Percentiles rank a stretch among this genome's conserved stretches.
Evolutionary conservation across 2,797 vertebrate genomes (phyloP).

Genomic region (Notamacropus eugenii): DNA sequence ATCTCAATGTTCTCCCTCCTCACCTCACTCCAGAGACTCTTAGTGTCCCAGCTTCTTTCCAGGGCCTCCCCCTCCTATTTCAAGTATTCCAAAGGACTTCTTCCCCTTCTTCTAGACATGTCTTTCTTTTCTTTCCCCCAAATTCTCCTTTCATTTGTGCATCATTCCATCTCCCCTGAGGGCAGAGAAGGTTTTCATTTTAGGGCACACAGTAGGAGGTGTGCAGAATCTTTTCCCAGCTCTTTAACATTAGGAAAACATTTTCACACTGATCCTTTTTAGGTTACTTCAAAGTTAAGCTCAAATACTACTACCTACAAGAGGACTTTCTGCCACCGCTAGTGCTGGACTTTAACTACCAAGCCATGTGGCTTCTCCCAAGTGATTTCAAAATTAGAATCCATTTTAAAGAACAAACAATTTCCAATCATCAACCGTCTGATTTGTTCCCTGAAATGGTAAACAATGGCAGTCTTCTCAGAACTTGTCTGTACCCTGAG

Average conservation of each 20-base stretch:
- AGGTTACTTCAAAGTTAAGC: not conserved
- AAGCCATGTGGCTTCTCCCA: not conserved
- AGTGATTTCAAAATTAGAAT: not conserved
- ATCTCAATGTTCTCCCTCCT: not conserved
- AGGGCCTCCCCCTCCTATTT: not conserved
- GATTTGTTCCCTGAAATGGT: not conserved
- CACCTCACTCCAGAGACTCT: not conserved
- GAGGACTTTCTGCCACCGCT: not conserved
- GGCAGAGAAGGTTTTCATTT: not conserved
- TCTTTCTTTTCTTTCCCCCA: not conserved
- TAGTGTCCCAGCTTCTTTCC: not conserved
- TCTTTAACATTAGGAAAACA: not conserved
- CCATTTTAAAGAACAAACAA: not conserved
- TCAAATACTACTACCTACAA: not conserved
- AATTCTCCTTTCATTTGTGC: not conserved
- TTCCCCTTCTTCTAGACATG: not conserved
- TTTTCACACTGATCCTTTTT: not conserved
- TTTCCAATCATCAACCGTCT: not conserved
- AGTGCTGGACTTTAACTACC: not conserved
- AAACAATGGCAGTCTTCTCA: not conserved
- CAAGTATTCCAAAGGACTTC: not conserved
- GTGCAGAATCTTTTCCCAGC: not conserved
- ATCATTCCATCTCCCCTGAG: not conserved
- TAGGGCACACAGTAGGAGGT: not conserved
- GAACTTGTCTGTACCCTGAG: not conserved